These are phyloP conservation scores for Seriola aureovittata DNA, from an alignment of 2,113 vertebrate genomes.

Conservation along the genomic window DNA sequence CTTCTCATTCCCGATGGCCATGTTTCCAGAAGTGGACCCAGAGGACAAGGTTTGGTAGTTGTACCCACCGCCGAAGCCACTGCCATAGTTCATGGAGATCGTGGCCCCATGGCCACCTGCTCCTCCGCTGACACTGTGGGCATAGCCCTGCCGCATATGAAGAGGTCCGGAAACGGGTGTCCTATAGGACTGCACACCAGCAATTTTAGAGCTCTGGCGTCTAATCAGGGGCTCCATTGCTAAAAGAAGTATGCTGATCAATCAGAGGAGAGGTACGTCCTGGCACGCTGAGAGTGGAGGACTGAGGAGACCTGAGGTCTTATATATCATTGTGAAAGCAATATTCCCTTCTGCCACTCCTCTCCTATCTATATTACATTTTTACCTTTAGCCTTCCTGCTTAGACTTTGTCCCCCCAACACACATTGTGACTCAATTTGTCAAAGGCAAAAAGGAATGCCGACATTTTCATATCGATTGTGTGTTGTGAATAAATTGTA, in stretches of 20 bases:
- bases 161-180: not conserved
- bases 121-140: constrained; percentile 78
- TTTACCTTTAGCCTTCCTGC: constrained; percentile 49
- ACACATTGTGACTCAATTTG: not conserved
- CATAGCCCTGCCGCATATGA: not conserved
- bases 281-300: constrained; percentile 47
- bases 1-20: constrained; percentile 80
- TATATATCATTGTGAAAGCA: constrained; percentile 55
- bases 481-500: constrained; percentile 21
- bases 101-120: constrained; percentile 76
- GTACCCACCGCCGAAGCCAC: constrained; percentile 17
- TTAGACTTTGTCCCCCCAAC: constrained; percentile 65
- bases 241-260: constrained; percentile 16
- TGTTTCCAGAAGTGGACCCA: not conserved
- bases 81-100: constrained; percentile 72
- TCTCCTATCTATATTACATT: constrained; percentile 59
- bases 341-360: constrained; percentile 58
- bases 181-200: not conserved
- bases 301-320: not conserved
- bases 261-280: constrained; percentile 7
- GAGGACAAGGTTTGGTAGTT: constrained; percentile 22
- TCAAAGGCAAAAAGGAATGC: constrained; percentile 25
- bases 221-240: constrained; percentile 61
- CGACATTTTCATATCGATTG: constrained; percentile 15
- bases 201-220: not conserved